These are phyloP conservation scores for Idaea straminata DNA, from an alignment of 2,888 invertebrate species.

Conservation along the genomic window DNA sequence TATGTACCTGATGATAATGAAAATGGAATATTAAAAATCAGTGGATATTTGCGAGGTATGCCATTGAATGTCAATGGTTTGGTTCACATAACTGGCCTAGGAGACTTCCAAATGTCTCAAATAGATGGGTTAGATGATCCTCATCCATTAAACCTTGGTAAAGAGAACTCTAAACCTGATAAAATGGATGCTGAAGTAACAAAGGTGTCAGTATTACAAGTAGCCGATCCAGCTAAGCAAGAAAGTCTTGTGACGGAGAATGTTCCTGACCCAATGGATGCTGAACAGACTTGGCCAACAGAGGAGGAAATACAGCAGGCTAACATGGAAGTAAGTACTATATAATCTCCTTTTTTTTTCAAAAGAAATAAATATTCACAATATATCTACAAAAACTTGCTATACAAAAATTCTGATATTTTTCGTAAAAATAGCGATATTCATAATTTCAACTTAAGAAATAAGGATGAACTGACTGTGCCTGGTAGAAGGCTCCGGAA, in stretches of 20 bases:
- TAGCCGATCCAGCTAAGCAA: conserved; percentile 84
- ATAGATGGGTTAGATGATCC: conserved; percentile 88
- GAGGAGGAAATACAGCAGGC: conserved; percentile 92
- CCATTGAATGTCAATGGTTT: conserved; percentile 92
- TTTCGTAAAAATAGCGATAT: too few relatives aligned
- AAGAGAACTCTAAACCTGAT: conserved; percentile 64
- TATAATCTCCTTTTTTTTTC: neutral
- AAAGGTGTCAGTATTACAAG: conserved; percentile 74
- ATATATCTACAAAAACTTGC: too few relatives aligned
- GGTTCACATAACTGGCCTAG: conserved; percentile 94
- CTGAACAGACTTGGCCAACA: conserved; percentile 98
- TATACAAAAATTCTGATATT: too few relatives aligned
- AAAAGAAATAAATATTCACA: too few relatives aligned
- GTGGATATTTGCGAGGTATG: conserved; percentile 92
- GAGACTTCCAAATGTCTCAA: conserved; percentile 94
- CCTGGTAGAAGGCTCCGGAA: too few relatives aligned
- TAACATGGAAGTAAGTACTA: conserved; percentile 69
- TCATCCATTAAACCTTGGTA: conserved; percentile 80
- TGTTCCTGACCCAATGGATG: conserved; percentile 93
- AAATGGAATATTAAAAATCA: conserved; percentile 86
- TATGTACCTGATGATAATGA: conserved; percentile 78
- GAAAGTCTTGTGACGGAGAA: conserved; percentile 89
- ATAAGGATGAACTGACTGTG: too few relatives aligned
- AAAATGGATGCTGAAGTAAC: conserved; percentile 62
- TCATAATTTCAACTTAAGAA: too few relatives aligned